A percentile compares a stretch with the other conserved stretches of the same genome.
Evolutionary conservation across 1,140 invertebrate genomes (phyloP).

Genomic region (Agrilus planipennis): DNA sequence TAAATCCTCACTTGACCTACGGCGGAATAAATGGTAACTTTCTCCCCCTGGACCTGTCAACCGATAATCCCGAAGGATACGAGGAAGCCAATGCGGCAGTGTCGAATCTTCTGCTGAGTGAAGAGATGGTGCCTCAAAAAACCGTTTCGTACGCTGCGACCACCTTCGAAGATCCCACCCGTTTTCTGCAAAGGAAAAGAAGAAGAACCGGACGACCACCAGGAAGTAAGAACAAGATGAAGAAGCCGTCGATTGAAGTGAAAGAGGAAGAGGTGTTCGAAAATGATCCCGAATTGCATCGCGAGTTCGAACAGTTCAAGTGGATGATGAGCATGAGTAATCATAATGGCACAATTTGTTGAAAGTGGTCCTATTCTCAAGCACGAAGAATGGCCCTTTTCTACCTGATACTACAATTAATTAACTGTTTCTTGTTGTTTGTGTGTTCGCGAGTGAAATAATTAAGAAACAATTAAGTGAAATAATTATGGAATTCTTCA

Average conservation of each 20-base stretch:
- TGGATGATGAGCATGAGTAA: no score
- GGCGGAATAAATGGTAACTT: conserved; percentile 18
- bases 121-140: background rate
- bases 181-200: background rate
- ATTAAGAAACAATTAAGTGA: no score
- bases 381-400: no score
- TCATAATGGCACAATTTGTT: no score
- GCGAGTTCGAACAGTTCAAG: conserved; percentile 28
- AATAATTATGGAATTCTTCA: no score
- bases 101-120: conserved; percentile 10
- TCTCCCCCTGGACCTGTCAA: conserved; percentile 3
- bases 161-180: conserved; percentile 4
- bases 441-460: no score
- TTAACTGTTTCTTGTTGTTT: no score
- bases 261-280: background rate
- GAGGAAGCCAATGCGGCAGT: conserved; percentile 14
- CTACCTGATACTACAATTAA: no score
- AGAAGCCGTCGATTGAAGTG: background rate
- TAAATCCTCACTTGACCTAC: conserved; percentile 32
- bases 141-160: conserved; percentile 4
- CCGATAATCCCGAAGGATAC: background rate
- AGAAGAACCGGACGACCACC: conserved; percentile 12
- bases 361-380: no score
- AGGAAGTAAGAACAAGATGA: conserved; percentile 14
- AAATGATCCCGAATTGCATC: conserved; percentile 30